Percentiles rank a stretch among this genome's conserved stretches.
phyloP scores from a whole-genome alignment of 2,113 vertebrate species.

The Gorsachius goisagi region DNA sequence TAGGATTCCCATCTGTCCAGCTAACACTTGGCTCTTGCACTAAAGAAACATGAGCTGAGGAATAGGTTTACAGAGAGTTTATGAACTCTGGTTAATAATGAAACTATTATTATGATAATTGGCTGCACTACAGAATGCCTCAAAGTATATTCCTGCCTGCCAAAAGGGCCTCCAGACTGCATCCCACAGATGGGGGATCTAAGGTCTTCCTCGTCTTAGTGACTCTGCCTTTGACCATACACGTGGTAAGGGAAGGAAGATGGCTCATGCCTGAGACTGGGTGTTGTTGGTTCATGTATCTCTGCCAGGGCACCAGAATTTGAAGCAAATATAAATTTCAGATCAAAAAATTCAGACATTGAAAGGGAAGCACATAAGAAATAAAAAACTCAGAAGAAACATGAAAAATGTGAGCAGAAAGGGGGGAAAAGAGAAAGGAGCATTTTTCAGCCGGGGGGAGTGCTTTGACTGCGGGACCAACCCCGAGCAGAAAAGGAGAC shows the following conservation, averaged over 20 bases:
- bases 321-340: not conserved
- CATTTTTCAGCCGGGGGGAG: not conserved
- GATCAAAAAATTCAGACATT: not conserved
- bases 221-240: not conserved
- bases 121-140: not conserved
- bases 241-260: not conserved
- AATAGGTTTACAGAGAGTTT: slow-evolving; percentile 39
- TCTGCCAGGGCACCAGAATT: not conserved
- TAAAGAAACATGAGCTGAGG: slow-evolving; percentile 38
- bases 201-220: not conserved
- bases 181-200: not conserved
- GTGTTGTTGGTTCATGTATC: not conserved
- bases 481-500: not conserved
- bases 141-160: not conserved
- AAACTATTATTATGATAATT: slow-evolving; percentile 37
- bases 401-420: not conserved
- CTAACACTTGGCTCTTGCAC: not conserved
- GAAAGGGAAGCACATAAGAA: not conserved
- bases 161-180: not conserved
- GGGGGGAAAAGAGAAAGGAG: not conserved
- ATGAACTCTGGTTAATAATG: slow-evolving; percentile 52
- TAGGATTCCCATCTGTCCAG: not conserved
- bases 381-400: not conserved
- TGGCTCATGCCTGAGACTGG: not conserved
- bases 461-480: not conserved